Evolutionary conservation across 1,140 invertebrate species (phyloP), one percentile per base, ranked within the genome.

Genomic region (Akabosia matsudoensis): DNA sequence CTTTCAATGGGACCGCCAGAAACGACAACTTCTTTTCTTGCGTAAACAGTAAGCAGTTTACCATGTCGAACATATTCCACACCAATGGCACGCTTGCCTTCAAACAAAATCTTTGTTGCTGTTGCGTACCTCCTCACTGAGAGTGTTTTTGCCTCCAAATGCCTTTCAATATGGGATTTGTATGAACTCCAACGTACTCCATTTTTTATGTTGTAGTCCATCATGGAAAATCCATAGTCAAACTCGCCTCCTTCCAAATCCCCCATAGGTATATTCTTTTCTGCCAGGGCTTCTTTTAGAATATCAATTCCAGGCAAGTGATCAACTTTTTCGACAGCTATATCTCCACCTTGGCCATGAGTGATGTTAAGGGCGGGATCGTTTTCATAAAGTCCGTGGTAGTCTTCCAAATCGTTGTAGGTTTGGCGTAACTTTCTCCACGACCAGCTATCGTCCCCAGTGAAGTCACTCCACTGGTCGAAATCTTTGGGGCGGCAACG

Each of bases 401-500:
- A 72, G 24, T 34, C 24, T 24, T 72, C 70, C 16, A 72, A 22
- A 13, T 24, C 28, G 26, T 37, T 34, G 33, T 22, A 72, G 1
- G 33, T 24, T 2, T 72, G 3, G 1, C 13, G 14, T 1, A 72
- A 18, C 24, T 22, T 72, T 3, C 24, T 2, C 33, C 33, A 72
- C 33, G 70, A 34, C 70, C 70, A 72, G 4, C 16, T 4, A 3
- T 3, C 2, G 28, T 72, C 70, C n/a, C 70, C 70, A 24, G 70
- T 72, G 13, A 72, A 34, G 1, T 72, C 26, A 37, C 84, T 88
- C 91, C 91, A 93, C 51, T 87, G 85, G 81, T 93, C 89, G 82
- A 90, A 93, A 84, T 93, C 92, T 4, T 85, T 82, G 0, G 87
- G 87, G 78, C 90, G 88, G 0, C 92, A 92, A 70, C 92, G 86